Percentiles rank a stretch among this genome's conserved stretches.
Evolutionary conservation across 2,113 vertebrate genomes (phyloP).

Genomic region (Puffinus mauretanicus): DNA sequence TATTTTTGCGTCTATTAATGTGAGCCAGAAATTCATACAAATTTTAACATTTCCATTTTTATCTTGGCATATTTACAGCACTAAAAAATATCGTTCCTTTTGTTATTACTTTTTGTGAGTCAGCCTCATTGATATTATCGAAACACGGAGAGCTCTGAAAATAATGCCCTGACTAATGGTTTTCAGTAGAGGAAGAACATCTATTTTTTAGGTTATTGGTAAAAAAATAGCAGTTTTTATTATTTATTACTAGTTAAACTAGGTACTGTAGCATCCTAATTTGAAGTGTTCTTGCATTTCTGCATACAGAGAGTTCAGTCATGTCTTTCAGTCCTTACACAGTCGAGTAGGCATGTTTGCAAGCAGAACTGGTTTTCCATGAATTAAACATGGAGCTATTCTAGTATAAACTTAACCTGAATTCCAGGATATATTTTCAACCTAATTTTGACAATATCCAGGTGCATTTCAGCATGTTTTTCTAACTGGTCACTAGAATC

Average conservation of each 20-base stretch:
- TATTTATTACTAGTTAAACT: not conserved
- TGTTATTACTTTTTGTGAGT: not conserved
- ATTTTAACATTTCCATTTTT: constrained; percentile 12
- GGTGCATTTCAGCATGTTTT: not conserved
- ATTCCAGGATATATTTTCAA: not conserved
- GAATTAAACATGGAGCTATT: not conserved
- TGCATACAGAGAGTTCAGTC: not conserved
- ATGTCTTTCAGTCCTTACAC: not conserved
- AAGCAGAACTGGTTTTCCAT: not conserved
- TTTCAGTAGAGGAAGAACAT: not conserved
- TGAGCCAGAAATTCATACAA: not conserved
- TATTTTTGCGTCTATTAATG: not conserved
- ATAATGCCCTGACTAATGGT: not conserved
- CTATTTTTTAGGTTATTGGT: not conserved
- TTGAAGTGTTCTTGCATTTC: not conserved
- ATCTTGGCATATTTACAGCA: not conserved
- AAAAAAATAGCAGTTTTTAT: not conserved
- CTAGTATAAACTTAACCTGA: not conserved
- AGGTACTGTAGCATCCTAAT: not conserved
- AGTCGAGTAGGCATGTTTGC: not conserved
- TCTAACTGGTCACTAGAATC: not conserved
- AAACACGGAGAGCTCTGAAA: not conserved
- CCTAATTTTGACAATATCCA: not conserved
- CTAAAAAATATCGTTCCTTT: not conserved
- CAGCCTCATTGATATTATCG: not conserved